Evolutionary conservation across 2,888 invertebrate genomes (phyloP).

Genomic region (Thalpophila matura): DNA sequence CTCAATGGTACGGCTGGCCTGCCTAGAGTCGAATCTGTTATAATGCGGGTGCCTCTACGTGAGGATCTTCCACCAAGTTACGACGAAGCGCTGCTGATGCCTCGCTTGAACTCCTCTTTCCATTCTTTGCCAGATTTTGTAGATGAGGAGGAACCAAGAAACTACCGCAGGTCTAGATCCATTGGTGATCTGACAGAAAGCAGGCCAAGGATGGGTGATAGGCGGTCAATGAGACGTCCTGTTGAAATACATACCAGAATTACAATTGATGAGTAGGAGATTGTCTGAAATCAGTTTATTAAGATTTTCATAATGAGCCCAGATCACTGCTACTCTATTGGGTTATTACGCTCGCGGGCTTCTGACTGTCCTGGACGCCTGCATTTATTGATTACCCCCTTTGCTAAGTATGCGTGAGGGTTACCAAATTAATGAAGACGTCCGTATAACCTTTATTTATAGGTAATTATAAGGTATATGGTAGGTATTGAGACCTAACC

Average conservation of each 20-base stretch:
- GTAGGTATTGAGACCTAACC: too few species aligned
- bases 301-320: too few species aligned
- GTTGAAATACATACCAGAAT: constrained; percentile 77
- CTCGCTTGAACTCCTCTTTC: constrained; percentile 92
- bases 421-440: too few species aligned
- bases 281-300: background rate
- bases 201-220: constrained; percentile 77
- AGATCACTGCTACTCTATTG: too few species aligned
- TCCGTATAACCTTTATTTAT: too few species aligned
- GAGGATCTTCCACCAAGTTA: constrained; percentile 93
- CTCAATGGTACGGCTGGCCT: constrained; percentile 72
- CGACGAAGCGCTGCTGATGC: constrained; percentile 94
- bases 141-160: constrained; percentile 76
- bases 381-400: too few species aligned
- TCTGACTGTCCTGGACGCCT: too few species aligned
- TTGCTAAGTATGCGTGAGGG: too few species aligned
- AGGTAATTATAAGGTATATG: too few species aligned
- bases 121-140: constrained; percentile 90
- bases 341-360: too few species aligned
- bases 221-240: constrained; percentile 84
- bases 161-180: constrained; percentile 84
- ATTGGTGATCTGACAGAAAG: constrained; percentile 85
- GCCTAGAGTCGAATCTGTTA: constrained; percentile 76
- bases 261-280: constrained; percentile 35
- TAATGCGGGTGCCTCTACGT: constrained; percentile 78